Base-by-base conservation (phyloP, 1,140 invertebrate genomes). In the Acromyrmex heyeri region DNA sequence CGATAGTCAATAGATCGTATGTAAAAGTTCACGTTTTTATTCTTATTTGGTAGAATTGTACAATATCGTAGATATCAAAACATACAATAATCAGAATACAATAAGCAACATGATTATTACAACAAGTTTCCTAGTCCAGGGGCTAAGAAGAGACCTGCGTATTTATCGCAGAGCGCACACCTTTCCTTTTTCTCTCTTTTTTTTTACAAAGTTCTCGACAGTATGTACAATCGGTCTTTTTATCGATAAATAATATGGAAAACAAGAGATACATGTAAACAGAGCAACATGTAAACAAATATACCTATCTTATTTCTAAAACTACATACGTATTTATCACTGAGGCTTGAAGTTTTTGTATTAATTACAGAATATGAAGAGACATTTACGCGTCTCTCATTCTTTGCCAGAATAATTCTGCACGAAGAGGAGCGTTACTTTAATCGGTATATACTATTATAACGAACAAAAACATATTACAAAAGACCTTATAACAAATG, bases 291-390 rank as follows among this genome's bases (percentile, higher is more conserved):
- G 14, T 21, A 30, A 73, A 69, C 34, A 61, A 76, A 44, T 61
- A 18, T 67, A 57, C 62, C 65, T 88, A 79, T 34, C 50, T 76
- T 44, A 67, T 85, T 61, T 57, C 53, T 72, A 86, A 65, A 69
- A 4, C 21, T 86, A 90, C 61, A 57, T 86, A 90, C 50, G 65
- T 87, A 89, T 87, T 50, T 89, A 0, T 76, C 44, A 89, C 85
- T 90, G 83, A 81, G 30, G 72, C n/a, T 50, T 30, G 18, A 55
- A 30, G 21, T 50, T 24, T 30, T 38, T 34, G 75, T 85, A 55
- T 18, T 34, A 61, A 59, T 61, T 76, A 59, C 12, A 38, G 2
- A n/a, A 16, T 10, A 38, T 30, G 4, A 76, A 78, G 44, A 48
- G 14, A 50, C 27, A 16, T 50, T 78, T 27, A 44, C 44, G 27